phyloP scores from a whole-genome alignment of 2,113 vertebrate genomes.

The Coptodon bakossiorum region DNA sequence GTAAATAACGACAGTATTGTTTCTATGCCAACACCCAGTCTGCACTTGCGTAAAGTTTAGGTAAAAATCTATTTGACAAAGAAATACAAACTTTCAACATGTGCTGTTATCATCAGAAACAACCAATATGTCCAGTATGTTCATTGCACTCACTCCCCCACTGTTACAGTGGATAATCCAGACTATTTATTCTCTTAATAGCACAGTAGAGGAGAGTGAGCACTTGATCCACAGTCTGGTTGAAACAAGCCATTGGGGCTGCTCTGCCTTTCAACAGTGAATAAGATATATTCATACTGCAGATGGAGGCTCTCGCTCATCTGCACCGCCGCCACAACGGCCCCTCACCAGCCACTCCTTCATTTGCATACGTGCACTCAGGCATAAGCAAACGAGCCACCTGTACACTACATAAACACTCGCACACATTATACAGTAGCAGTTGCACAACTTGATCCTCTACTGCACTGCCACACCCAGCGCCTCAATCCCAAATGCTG shows the following conservation, averaged over 20 bases:
- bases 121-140: not conserved
- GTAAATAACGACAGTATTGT: not conserved
- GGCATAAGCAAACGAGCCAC: conserved; percentile 34
- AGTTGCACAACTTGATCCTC: not conserved
- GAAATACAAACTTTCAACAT: not conserved
- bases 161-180: not conserved
- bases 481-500: not conserved
- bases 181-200: conserved; percentile 6
- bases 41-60: not conserved
- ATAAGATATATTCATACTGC: not conserved
- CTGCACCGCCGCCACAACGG: not conserved
- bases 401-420: not conserved
- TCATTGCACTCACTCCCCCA: not conserved
- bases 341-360: not conserved
- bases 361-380: conserved; percentile 28
- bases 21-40: not conserved
- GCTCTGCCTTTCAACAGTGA: conserved; percentile 7
- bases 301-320: not conserved
- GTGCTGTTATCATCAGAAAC: not conserved
- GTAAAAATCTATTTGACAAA: not conserved
- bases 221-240: conserved; percentile 9
- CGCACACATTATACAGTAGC: not conserved
- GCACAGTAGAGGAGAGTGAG: not conserved
- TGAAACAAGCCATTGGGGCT: not conserved
- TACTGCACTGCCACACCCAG: not conserved